Conservation (phyloP, 2,113 vertebrate genomes). For the Lamprotornis superbus region DNA sequence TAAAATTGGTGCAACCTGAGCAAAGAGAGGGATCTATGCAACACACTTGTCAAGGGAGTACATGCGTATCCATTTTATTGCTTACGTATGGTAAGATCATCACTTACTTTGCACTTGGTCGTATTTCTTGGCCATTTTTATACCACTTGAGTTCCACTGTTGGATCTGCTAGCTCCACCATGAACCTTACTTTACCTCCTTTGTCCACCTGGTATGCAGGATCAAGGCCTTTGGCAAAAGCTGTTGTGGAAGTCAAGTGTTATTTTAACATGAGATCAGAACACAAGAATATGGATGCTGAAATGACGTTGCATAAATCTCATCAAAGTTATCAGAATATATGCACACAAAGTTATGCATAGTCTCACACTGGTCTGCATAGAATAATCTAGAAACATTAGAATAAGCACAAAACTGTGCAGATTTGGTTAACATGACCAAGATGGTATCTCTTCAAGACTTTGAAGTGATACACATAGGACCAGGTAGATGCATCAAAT, state of each 20-base stretch:
- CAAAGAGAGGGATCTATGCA: neutral
- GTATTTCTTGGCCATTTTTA: constrained; percentile 98
- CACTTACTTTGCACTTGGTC: constrained; percentile 93
- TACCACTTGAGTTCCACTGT: constrained; percentile 99
- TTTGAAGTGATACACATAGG: neutral
- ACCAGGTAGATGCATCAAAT: neutral
- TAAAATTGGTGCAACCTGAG: neutral
- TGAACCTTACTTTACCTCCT: constrained; percentile 90
- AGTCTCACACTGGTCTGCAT: neutral
- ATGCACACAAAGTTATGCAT: neutral
- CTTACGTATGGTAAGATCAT: neutral
- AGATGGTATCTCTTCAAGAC: neutral
- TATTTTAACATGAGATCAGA: neutral
- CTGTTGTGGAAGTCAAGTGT: constrained; percentile 61
- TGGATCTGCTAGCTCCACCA: constrained; percentile 94
- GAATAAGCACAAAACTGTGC: neutral
- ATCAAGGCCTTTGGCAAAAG: constrained; percentile 94
- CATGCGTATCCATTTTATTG: neutral
- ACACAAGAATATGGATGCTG: neutral
- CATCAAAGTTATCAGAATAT: neutral
- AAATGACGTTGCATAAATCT: neutral
- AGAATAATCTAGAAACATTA: neutral
- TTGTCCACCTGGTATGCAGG: constrained; percentile 96
- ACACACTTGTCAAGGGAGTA: neutral
- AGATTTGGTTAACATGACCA: neutral